Conservation (phyloP, 2,113 vertebrate genomes). For the Cygnus buccinator region DNA sequence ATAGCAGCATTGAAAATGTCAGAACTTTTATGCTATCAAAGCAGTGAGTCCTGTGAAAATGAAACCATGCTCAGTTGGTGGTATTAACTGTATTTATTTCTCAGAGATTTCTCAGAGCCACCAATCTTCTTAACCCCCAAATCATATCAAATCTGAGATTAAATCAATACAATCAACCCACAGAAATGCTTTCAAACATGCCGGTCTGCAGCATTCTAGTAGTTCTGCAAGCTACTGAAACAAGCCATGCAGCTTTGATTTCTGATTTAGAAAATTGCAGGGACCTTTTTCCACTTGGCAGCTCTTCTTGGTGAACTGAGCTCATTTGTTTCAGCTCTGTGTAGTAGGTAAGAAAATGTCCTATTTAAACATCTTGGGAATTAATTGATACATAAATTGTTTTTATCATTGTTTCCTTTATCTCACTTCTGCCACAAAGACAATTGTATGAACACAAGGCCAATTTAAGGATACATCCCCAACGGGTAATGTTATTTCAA, state of each 20-base stretch:
- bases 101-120: constrained; percentile 12
- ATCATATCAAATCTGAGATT: constrained; percentile 28
- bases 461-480: not conserved
- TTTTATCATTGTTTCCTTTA: not conserved
- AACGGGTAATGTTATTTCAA: constrained; percentile 3
- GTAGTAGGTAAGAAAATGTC: not conserved
- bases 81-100: constrained; percentile 27
- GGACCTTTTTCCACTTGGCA: not conserved
- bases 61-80: not conserved
- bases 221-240: not conserved
- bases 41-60: not conserved
- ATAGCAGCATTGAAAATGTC: not conserved
- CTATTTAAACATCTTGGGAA: not conserved
- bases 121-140: constrained; percentile 21
- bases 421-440: not conserved
- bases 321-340: not conserved
- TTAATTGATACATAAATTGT: not conserved
- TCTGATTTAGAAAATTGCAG: not conserved
- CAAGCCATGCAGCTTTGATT: not conserved
- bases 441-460: not conserved
- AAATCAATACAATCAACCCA: not conserved
- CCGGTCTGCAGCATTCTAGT: not conserved
- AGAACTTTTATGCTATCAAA: not conserved
- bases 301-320: not conserved
- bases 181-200: not conserved